phyloP scores from a whole-genome alignment of 2,113 vertebrate genomes.

The Cyprinodon brontotheroides region DNA sequence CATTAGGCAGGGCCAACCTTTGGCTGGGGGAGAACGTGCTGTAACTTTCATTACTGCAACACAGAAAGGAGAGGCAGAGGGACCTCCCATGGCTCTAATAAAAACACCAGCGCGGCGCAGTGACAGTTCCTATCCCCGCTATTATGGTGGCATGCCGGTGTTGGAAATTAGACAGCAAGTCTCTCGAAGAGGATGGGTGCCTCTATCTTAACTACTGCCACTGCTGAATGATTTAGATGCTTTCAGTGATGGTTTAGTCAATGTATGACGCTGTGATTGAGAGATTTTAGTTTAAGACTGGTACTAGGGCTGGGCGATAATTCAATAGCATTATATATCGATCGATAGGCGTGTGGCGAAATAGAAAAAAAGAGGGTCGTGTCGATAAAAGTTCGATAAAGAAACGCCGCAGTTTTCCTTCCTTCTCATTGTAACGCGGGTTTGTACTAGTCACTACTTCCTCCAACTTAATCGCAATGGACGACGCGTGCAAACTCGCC shows the following conservation, averaged over 20 bases:
- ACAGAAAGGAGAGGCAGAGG: slow-evolving; percentile 57
- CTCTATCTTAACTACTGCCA: slow-evolving; percentile 15
- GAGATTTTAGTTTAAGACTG: not conserved
- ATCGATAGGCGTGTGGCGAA: too few species aligned
- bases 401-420: too few species aligned
- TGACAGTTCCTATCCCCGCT: slow-evolving; percentile 68
- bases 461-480: too few species aligned
- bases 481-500: too few species aligned
- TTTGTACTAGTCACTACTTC: too few species aligned
- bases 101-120: slow-evolving; percentile 65
- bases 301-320: too few species aligned
- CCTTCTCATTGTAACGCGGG: too few species aligned
- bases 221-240: not conserved
- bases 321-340: too few species aligned
- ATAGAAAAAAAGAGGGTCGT: too few species aligned
- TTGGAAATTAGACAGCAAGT: slow-evolving; percentile 48
- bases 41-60: slow-evolving; percentile 74
- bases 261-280: not conserved
- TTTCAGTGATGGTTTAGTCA: not conserved
- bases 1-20: slow-evolving; percentile 83
- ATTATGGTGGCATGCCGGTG: slow-evolving; percentile 45
- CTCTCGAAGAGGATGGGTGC: slow-evolving; percentile 48
- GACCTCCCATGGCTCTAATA: slow-evolving; percentile 71
- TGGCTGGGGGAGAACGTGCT: slow-evolving; percentile 78
- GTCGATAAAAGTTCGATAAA: too few species aligned